Conservation (phyloP, 2,113 vertebrate genomes). For the Anolis sagrei region DNA sequence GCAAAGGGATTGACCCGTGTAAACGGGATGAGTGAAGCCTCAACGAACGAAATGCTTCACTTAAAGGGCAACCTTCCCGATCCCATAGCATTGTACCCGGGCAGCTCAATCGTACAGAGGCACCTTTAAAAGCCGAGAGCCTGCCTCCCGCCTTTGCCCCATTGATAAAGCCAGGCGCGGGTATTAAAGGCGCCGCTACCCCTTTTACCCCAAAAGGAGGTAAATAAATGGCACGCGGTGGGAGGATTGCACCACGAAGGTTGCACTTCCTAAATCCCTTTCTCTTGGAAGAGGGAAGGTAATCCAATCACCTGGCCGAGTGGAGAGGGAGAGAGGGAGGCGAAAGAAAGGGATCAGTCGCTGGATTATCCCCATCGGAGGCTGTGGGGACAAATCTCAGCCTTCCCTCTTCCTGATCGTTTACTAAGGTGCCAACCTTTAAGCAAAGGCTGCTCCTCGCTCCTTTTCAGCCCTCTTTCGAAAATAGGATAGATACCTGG, state of each 20-base stretch:
- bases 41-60: too few relatives aligned
- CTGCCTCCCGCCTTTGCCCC: neutral
- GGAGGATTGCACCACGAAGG: neutral
- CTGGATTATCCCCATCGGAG: constrained; percentile 62
- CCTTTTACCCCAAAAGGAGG: neutral
- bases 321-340: neutral
- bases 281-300: neutral
- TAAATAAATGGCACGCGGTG: neutral
- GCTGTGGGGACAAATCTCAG: neutral
- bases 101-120: too few relatives aligned
- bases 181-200: neutral
- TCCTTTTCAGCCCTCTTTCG: too few relatives aligned
- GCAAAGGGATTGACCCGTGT: too few relatives aligned
- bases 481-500: too few relatives aligned
- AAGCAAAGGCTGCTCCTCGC: too few relatives aligned
- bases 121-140: neutral
- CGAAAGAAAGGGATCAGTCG: constrained; percentile 43
- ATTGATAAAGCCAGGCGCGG: too few relatives aligned
- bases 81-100: too few relatives aligned
- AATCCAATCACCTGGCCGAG: constrained; percentile 12
- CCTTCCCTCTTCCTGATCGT: too few relatives aligned
- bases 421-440: too few relatives aligned
- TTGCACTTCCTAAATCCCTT: neutral
- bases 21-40: too few relatives aligned
- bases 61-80: too few relatives aligned